Base-by-base conservation (phyloP, 2,113 vertebrate species). In the Blennius ocellaris region DNA sequence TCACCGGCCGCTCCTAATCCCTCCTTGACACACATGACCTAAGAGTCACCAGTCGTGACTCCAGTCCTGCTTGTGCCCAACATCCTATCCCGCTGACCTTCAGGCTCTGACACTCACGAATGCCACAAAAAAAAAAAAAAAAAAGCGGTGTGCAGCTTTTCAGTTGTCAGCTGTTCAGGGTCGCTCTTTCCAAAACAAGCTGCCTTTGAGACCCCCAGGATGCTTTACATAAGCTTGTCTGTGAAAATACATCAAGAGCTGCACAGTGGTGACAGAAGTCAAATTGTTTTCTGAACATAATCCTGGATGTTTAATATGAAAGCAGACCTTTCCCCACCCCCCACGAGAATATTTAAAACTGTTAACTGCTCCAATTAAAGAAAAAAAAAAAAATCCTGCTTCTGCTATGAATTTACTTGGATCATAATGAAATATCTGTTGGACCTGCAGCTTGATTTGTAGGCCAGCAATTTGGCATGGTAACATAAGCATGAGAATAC, bases 21-120 rank as follows among this genome's bases (percentile, higher is more conserved):
- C 36, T n/a, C 36, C 78, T 85, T 61, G 77, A 86, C 92, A 89
- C 92, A 88, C 60, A 86, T 92, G 73, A 89, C 85, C 89, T 76
- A 66, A 80, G 69, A 74, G 69, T 67, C 48, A 75, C 82, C 62
- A 52, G 73, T 84, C 75, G 52, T 76, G 69, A 76, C 78, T 81
- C 55, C 58, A 36, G 76, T 21, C 45, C 57, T 51, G 56, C 59
- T 37, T 52, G 14, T 63, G 43, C 50, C 59, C 38, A 64, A 44
- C 64, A 54, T 70, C 14, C 16, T 17, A 64, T 69, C 48, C 17
- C 8, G 48, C 38, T 79, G 57, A 80, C 77, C 63, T 65, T 50
- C 59, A 56, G 55, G 41, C 47, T 58, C 64, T 9, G 76, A 30
- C n/a, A 36, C 38, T 62, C 47, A 74, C 48, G 54, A 60, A 56